Evolutionary conservation across 2,888 invertebrate genomes (phyloP).

Genomic region (Spisula solida): DNA sequence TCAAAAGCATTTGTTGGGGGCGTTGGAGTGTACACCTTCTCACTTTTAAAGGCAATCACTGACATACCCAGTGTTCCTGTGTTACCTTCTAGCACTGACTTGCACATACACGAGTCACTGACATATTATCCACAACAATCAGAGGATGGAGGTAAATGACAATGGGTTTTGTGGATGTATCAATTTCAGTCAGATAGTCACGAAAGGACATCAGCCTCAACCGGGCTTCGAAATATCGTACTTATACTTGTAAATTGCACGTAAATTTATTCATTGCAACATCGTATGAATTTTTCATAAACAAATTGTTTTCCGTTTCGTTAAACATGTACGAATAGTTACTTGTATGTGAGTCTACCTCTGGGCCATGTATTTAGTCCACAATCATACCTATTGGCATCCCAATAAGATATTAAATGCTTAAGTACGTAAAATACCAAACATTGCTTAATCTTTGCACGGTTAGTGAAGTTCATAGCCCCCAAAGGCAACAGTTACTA

Average conservation of each 20-base stretch:
- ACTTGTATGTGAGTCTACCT: not conserved
- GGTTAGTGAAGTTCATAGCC: constrained; percentile 31
- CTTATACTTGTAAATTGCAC: not conserved
- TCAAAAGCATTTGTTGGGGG: too few relatives aligned
- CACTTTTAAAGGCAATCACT: too few relatives aligned
- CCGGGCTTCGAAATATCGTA: too few relatives aligned
- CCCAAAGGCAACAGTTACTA: constrained; percentile 26
- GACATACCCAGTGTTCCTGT: too few relatives aligned
- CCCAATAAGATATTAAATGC: constrained; percentile 54
- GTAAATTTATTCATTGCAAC: constrained; percentile 36
- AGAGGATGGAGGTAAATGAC: too few relatives aligned
- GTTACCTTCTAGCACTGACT: too few relatives aligned
- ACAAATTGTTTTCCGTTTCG: constrained; percentile 30
- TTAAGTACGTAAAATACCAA: constrained; percentile 44
- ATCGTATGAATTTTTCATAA: constrained; percentile 37
- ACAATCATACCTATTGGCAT: constrained; percentile 7
- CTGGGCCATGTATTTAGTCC: not conserved
- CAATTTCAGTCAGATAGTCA: too few relatives aligned
- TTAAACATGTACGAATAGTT: not conserved
- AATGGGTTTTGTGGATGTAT: too few relatives aligned
- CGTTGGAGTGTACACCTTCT: too few relatives aligned
- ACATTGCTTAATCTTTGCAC: constrained; percentile 63
- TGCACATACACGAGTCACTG: too few relatives aligned
- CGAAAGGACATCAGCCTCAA: too few relatives aligned
- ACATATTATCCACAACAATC: too few relatives aligned